phyloP scores from a whole-genome alignment of 1,140 invertebrate genomes.

The Pseudoatta argentina region DNA sequence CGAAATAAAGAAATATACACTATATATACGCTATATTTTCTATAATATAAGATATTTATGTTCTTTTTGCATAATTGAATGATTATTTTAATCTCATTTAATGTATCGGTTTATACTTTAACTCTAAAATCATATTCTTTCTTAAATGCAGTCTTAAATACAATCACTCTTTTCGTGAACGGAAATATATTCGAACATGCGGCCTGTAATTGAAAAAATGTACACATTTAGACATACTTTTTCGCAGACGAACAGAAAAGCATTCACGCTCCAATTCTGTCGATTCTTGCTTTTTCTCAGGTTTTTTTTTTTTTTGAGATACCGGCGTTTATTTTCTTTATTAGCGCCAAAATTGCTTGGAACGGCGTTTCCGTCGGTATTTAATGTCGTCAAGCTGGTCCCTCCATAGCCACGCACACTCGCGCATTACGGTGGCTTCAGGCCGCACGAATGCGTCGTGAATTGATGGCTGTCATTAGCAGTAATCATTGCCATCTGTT shows the following conservation, averaged over 20 bases:
- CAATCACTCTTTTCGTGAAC: background rate
- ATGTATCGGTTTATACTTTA: constrained; percentile 20
- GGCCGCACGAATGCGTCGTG: constrained; percentile 54
- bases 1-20: background rate
- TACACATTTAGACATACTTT: background rate
- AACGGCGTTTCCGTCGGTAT: constrained; percentile 36
- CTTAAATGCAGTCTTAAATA: background rate
- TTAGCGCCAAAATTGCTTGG: constrained; percentile 11
- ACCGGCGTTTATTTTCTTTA: background rate
- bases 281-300: background rate
- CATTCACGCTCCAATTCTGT: constrained; percentile 27
- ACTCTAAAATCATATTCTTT: background rate
- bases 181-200: constrained; percentile 4
- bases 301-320: background rate
- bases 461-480: constrained; percentile 74
- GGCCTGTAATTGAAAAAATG: background rate
- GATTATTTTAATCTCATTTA: too few relatives aligned
- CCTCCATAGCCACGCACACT: constrained; percentile 8
- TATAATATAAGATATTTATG: background rate
- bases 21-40: too few relatives aligned
- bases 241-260: background rate
- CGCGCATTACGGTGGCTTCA: constrained; percentile 25
- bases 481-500: constrained; percentile 74
- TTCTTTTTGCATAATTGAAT: background rate
- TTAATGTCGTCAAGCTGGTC: constrained; percentile 49